Evolutionary conservation across 1,140 invertebrate species (phyloP).

Genomic region (Battus philenor): DNA sequence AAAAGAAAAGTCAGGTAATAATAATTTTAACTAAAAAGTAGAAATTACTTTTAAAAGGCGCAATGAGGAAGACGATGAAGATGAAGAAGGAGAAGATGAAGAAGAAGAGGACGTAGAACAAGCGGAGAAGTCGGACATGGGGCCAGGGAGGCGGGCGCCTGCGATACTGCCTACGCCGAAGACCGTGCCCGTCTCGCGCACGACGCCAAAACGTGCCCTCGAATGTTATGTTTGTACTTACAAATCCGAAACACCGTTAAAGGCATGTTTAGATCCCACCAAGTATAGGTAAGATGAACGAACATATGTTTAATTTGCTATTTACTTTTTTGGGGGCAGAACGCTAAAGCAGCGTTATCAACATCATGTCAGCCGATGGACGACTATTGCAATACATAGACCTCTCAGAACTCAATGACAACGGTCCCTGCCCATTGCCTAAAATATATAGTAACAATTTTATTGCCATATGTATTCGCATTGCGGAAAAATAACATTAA

Average conservation of each 20-base stretch:
- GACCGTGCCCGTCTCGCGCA: slow-evolving; percentile 32
- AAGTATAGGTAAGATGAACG: slow-evolving; percentile 42
- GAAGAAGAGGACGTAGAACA: slow-evolving; percentile 33
- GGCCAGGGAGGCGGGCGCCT: slow-evolving; percentile 27
- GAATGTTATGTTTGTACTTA: slow-evolving; percentile 60
- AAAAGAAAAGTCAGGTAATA: no score
- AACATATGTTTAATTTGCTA: no score
- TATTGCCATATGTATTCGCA: no score
- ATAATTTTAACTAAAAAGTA: no score
- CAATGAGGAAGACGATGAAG: slow-evolving; percentile 38
- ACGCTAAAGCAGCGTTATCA: no score
- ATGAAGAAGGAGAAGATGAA: slow-evolving; percentile 43
- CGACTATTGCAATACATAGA: no score
- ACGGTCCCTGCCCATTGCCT: no score
- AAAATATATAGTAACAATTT: no score
- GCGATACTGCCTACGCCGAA: slow-evolving; percentile 30
- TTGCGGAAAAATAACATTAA: no score
- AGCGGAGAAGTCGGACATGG: slow-evolving; percentile 26
- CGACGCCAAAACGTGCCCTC: slow-evolving; percentile 38
- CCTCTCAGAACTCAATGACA: no score
- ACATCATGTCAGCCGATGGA: no score
- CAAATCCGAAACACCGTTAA: slow-evolving; percentile 44
- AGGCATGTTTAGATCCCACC: slow-evolving; percentile 55
- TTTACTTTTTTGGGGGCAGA: no score
- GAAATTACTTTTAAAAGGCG: slow-evolving; percentile 14